A percentile compares a stretch with the other conserved stretches of the same genome.
phyloP scores from a whole-genome alignment of 2,113 vertebrate genomes.

The Arenaria interpres region DNA sequence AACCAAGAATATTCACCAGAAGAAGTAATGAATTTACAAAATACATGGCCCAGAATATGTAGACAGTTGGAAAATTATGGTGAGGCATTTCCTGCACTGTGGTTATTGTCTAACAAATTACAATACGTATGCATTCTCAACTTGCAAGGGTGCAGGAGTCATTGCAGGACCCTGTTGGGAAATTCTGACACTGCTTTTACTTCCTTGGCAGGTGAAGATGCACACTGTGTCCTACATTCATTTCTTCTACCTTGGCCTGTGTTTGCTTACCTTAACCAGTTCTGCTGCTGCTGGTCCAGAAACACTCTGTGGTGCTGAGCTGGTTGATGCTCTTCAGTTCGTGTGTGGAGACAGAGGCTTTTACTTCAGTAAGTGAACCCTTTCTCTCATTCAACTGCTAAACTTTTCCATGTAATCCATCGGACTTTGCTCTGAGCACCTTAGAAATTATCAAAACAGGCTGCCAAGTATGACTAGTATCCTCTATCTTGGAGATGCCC shows the following conservation, averaged over 20 bases:
- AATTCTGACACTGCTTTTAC: constrained; percentile 49
- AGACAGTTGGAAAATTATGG: background rate
- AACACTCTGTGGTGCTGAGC: constrained; percentile 97
- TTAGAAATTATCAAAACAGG: background rate
- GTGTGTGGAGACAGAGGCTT: constrained; percentile 99
- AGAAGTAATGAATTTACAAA: background rate
- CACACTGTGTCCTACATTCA: constrained; percentile 86
- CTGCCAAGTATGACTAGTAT: background rate
- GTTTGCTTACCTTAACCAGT: constrained; percentile 92
- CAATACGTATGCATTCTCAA: background rate
- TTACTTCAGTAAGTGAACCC: constrained; percentile 98
- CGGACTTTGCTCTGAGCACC: constrained; percentile 24
- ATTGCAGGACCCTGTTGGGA: background rate
- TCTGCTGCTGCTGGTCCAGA: constrained; percentile 86
- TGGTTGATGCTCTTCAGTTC: constrained; percentile 98
- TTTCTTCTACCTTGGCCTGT: constrained; percentile 94
- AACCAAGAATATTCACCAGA: background rate
- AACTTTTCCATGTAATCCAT: constrained; percentile 46
- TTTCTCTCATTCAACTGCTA: constrained; percentile 74
- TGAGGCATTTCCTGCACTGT: background rate
- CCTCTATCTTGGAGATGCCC: background rate
- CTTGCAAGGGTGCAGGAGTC: background rate
- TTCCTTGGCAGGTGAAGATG: constrained; percentile 87
- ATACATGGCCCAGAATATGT: background rate
- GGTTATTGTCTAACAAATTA: background rate